These are phyloP conservation scores for Sander lucioperca DNA, from an alignment of 2,113 vertebrate species.

Conservation along the genomic window DNA sequence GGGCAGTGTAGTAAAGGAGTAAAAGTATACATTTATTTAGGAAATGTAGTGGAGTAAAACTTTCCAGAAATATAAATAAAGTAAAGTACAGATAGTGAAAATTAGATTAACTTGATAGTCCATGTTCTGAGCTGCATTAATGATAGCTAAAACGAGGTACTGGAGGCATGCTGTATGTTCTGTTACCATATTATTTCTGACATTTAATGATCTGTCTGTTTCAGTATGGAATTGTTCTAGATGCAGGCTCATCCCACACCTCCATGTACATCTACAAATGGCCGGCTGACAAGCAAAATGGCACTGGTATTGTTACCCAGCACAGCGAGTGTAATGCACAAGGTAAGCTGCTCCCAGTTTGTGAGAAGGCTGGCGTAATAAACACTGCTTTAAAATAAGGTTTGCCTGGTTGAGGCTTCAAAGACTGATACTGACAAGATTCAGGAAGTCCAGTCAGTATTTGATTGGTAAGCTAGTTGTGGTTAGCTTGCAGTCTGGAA, in stretches of 20 bases:
- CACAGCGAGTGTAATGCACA: constrained; percentile 79
- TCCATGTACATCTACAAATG: constrained; percentile 90
- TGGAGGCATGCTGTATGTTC: not conserved
- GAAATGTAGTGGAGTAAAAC: too few relatives aligned
- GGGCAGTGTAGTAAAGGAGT: too few relatives aligned
- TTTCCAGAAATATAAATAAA: too few relatives aligned
- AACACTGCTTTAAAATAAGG: not conserved
- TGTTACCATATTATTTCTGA: not conserved
- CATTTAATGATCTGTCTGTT: constrained; percentile 1
- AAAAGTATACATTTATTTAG: too few relatives aligned
- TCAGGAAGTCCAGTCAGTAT: not conserved
- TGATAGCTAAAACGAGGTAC: not conserved
- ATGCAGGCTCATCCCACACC: constrained; percentile 92
- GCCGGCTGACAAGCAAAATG: constrained; percentile 86
- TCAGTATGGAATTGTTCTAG: constrained; percentile 90
- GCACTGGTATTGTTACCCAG: constrained; percentile 89
- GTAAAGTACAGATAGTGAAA: too few relatives aligned
- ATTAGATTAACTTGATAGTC: not conserved
- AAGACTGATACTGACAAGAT: not conserved
- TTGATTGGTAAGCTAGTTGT: not conserved
- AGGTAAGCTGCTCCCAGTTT: constrained; percentile 73
- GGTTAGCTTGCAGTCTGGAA: not conserved
- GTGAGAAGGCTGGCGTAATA: not conserved
- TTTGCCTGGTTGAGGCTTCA: not conserved
- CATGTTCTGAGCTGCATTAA: not conserved